Conservation (phyloP, 2,888 invertebrate species). For the Drosophila anomelani region DNA sequence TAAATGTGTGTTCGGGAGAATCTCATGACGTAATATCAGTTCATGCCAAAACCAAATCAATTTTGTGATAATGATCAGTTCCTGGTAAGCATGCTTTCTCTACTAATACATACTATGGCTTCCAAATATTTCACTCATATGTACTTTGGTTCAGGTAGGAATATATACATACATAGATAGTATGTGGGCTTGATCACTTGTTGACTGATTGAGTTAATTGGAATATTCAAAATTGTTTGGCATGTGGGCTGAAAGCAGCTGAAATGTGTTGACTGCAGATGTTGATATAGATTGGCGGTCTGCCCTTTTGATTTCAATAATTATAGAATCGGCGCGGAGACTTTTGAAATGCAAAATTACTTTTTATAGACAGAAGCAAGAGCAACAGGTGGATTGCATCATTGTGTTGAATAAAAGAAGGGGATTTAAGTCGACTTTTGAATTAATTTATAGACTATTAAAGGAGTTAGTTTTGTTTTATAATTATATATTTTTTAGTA, state of each 20-base stretch:
- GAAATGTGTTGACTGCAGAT: constrained; percentile 67
- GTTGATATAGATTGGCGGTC: constrained; percentile 50
- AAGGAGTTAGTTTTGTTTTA: not conserved
- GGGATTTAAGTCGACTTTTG: not conserved
- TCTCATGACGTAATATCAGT: constrained; percentile 32
- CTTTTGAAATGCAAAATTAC: constrained; percentile 16
- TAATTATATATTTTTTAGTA: no score
- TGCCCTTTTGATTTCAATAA: constrained; percentile 14
- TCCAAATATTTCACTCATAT: not conserved
- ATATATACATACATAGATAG: not conserved
- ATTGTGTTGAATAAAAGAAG: not conserved
- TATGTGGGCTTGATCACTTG: constrained; percentile 9
- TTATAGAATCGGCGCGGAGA: constrained; percentile 7
- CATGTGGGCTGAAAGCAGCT: constrained; percentile 47
- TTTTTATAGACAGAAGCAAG: not conserved
- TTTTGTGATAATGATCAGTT: constrained; percentile 19
- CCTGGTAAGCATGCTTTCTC: constrained; percentile 19
- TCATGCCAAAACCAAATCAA: constrained; percentile 4
- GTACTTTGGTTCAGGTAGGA: constrained; percentile 5
- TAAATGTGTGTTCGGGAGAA: constrained; percentile 20
- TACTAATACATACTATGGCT: constrained; percentile 4
- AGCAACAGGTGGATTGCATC: constrained; percentile 12
- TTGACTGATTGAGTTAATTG: constrained; percentile 31
- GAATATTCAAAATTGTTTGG: constrained; percentile 13
- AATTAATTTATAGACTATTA: not conserved